Evolutionary conservation across 2,888 invertebrate species (phyloP).

Genomic region (Pecten maximus): DNA sequence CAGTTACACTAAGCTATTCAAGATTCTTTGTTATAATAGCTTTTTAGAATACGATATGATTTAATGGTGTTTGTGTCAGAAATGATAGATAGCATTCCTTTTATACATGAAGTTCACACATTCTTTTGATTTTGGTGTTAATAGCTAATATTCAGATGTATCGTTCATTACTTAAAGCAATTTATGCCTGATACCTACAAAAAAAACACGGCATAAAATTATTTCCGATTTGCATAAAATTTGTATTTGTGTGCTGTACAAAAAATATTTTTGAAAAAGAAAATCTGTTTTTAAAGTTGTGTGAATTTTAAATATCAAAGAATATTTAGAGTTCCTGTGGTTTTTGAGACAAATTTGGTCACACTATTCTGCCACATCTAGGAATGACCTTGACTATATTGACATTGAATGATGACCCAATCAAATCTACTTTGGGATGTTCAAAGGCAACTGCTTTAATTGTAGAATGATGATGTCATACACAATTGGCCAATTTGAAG

Average conservation of each 20-base stretch:
- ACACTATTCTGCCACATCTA: neutral
- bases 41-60: neutral
- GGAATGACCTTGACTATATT: neutral
- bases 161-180: no score
- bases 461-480: neutral
- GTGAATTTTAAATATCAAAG: neutral
- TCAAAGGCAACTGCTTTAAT: neutral
- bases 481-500: neutral
- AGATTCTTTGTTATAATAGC: neutral
- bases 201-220: neutral
- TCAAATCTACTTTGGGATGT: neutral
- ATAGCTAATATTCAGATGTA: neutral
- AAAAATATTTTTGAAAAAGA: neutral
- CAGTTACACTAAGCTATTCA: no score
- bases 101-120: neutral
- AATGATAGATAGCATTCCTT: neutral
- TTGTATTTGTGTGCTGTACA: neutral
- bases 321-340: neutral
- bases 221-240: neutral
- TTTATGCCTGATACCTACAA: no score
- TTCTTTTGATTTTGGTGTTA: neutral
- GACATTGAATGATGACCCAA: neutral
- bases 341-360: neutral
- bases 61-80: neutral
- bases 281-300: neutral